Percentiles rank a stretch among this genome's conserved stretches.
Conservation (phyloP, 2,888 invertebrate genomes). For the Rhynchonema sp. region DNA sequence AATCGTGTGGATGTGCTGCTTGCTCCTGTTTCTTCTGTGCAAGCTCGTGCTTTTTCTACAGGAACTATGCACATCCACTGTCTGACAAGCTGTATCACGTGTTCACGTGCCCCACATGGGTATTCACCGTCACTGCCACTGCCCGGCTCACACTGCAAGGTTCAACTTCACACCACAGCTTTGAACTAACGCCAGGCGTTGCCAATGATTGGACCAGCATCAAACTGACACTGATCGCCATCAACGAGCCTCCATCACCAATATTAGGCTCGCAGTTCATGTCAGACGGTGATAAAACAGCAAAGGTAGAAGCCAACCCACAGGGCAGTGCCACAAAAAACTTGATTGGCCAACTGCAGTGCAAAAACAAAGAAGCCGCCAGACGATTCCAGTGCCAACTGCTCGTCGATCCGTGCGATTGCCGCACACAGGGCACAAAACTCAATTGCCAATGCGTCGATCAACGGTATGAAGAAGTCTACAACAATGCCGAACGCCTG, state of each 20-base stretch:
- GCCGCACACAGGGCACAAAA: not conserved
- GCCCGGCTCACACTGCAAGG: not conserved
- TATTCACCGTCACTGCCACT: not conserved
- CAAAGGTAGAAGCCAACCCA: not conserved
- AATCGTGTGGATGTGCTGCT: not conserved
- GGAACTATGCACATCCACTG: slow-evolving; percentile 1
- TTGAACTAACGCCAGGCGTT: not conserved
- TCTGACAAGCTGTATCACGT: slow-evolving; percentile 3
- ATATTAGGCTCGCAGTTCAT: slow-evolving; percentile 1
- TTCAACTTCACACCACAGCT: not conserved
- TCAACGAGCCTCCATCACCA: slow-evolving; percentile 1
- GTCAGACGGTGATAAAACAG: slow-evolving; percentile 1
- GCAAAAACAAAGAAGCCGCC: not conserved
- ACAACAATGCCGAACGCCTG: not conserved
- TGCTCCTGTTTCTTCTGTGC: not conserved
- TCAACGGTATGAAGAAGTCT: not conserved
- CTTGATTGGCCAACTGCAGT: not conserved
- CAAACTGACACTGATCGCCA: not conserved
- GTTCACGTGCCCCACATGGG: slow-evolving; percentile 1
- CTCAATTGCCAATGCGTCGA: not conserved
- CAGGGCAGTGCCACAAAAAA: not conserved
- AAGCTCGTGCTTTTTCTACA: slow-evolving; percentile 4
- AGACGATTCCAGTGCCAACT: not conserved
- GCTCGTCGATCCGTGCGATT: slow-evolving; percentile 1
- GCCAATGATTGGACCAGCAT: not conserved